Base-by-base conservation (phyloP, 1,140 invertebrate species). In the Atta colombica region DNA sequence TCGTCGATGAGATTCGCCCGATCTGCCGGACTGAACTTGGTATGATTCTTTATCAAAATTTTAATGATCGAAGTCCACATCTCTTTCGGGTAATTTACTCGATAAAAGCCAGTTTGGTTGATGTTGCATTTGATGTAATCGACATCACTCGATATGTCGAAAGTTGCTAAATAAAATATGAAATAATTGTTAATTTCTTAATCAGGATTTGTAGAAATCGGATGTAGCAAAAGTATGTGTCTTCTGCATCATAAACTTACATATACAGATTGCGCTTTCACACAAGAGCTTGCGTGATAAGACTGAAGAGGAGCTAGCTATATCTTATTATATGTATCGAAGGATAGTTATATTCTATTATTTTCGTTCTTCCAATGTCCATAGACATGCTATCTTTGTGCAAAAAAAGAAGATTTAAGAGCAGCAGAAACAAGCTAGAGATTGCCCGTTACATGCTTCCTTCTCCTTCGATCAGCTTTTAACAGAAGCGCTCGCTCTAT, bases 71-170 rank as follows among this genome's bases (percentile, higher is more conserved):
- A 95, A 0, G 96, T 94, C 98, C 98, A 99, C 94, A 97, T 97
- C 0, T 96, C 96, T 2, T 97, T 96, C 49, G 98, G 97, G 94
- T 99, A 99, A 82, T 97, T 97, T 0, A 99, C 98, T 31, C 98
- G 96, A 94, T 98, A 99, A 92, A 98, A 98, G 1, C 98, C 98
- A 21, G 97, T 97, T 94, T 98, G 97, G 91, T 98, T 97, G n/a
- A 97, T 96, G 94, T 99, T 99, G 35, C 97, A 97, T 94, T 98
- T 98, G 63, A 99, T 96, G 97, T 98, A 99, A 61, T 97, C 96
- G 0, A 97, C 96, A 61, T 96, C 95, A 58, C 95, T 93, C 55
- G 96, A 94, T 18, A 97, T 94, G 89, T 97, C 96, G 87, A 98
- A 97, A 63, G 96, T 96, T 3, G 96, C 97, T 97, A 91, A 81